Evolutionary conservation across 2,113 vertebrate species (phyloP).

Genomic region (Coptodon rendalli): DNA sequence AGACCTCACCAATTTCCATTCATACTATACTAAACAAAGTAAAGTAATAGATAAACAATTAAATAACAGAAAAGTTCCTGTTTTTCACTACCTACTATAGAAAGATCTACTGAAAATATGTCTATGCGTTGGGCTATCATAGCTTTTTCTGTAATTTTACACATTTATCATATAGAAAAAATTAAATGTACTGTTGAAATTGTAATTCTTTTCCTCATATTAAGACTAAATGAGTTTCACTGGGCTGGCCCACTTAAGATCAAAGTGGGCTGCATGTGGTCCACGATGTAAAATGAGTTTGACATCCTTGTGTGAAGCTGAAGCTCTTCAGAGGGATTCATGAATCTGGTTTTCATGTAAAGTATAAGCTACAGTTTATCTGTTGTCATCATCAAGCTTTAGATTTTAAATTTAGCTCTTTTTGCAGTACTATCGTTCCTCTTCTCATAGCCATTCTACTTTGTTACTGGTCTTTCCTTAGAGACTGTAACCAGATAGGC

Average conservation of each 20-base stretch:
- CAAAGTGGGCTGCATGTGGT: background rate
- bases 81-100: background rate
- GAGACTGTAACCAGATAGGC: background rate
- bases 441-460: background rate
- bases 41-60: background rate
- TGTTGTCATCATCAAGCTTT: background rate
- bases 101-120: background rate
- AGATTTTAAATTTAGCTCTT: constrained; percentile 4
- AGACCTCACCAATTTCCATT: background rate
- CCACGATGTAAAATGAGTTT: background rate
- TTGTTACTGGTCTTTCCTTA: background rate
- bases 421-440: background rate
- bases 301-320: background rate
- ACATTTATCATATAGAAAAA: background rate
- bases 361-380: background rate
- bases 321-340: background rate
- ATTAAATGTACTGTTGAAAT: background rate
- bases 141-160: background rate
- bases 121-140: background rate
- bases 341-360: background rate
- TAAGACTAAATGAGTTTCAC: background rate
- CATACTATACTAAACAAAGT: background rate
- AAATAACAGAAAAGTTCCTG: background rate
- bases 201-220: background rate
- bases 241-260: background rate